These are phyloP conservation scores for Cepphus grylle DNA, from an alignment of 2,113 vertebrate species.

Conservation along the genomic window DNA sequence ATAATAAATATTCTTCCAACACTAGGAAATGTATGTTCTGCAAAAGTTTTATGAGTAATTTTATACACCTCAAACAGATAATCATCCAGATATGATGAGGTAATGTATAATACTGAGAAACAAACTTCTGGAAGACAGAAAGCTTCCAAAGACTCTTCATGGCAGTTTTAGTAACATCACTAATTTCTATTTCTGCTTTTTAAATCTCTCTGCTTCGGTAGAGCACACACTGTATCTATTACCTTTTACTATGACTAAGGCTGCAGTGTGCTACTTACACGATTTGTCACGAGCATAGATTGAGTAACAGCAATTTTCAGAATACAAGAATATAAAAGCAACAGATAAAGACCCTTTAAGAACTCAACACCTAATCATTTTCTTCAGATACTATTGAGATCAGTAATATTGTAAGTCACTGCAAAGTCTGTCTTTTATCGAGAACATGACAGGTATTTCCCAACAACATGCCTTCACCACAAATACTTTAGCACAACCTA, in stretches of 20 bases:
- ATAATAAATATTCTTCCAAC: background rate
- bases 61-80: background rate
- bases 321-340: background rate
- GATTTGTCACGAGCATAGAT: background rate
- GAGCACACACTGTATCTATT: background rate
- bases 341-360: background rate
- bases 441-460: background rate
- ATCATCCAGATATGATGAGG: background rate
- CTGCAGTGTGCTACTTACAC: background rate
- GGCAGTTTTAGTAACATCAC: background rate
- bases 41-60: background rate
- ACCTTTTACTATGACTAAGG: background rate
- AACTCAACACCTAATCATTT: background rate
- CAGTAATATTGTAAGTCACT: background rate
- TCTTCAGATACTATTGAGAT: background rate
- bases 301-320: background rate
- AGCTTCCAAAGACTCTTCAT: background rate
- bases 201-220: background rate
- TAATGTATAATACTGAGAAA: background rate
- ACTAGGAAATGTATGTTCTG: background rate
- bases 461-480: background rate
- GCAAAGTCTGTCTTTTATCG: background rate
- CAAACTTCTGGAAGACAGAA: background rate
- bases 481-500: background rate
- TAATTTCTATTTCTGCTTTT: background rate